Percentiles rank a stretch among this genome's conserved stretches.
Conservation (phyloP, 2,888 invertebrate species). For the Dolichomitus sp. region DNA sequence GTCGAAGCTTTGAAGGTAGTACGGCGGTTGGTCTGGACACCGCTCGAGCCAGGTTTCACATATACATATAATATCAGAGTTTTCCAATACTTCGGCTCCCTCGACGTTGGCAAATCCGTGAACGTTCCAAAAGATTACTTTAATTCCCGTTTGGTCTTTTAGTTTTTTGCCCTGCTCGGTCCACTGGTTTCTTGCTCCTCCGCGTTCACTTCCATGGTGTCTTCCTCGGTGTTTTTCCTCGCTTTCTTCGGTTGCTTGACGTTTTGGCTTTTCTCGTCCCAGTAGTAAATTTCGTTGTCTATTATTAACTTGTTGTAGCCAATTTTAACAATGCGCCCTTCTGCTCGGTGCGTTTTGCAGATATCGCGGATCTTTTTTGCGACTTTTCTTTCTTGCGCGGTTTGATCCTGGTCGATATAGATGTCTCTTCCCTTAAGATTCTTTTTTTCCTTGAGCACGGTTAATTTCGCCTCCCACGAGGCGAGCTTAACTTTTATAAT, state of each 20-base stretch:
- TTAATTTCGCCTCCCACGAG: conserved; percentile 30
- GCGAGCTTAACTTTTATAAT: background rate
- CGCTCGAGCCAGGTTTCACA: conserved; percentile 36
- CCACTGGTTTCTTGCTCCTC: too few relatives aligned
- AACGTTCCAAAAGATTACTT: conserved; percentile 41
- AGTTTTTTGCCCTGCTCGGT: too few relatives aligned
- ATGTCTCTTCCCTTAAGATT: conserved; percentile 37
- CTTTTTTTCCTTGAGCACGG: conserved; percentile 25
- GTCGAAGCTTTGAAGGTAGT: conserved; percentile 2
- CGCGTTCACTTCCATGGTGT: too few relatives aligned
- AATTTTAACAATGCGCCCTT: background rate
- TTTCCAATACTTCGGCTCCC: background rate
- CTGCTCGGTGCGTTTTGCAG: background rate
- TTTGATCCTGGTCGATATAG: conserved; percentile 41
- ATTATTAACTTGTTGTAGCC: conserved; percentile 11
- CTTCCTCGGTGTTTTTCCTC: too few relatives aligned
- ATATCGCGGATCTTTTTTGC: conserved; percentile 6
- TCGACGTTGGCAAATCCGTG: conserved; percentile 27
- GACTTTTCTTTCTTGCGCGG: background rate
- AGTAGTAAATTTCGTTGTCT: conserved; percentile 28
- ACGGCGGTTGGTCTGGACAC: background rate
- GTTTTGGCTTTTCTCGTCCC: background rate
- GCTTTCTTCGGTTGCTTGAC: too few relatives aligned
- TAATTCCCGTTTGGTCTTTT: background rate
- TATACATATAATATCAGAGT: conserved; percentile 11